Conservation (phyloP, 2,797 vertebrate species). For the Artibeus lituratus region DNA sequence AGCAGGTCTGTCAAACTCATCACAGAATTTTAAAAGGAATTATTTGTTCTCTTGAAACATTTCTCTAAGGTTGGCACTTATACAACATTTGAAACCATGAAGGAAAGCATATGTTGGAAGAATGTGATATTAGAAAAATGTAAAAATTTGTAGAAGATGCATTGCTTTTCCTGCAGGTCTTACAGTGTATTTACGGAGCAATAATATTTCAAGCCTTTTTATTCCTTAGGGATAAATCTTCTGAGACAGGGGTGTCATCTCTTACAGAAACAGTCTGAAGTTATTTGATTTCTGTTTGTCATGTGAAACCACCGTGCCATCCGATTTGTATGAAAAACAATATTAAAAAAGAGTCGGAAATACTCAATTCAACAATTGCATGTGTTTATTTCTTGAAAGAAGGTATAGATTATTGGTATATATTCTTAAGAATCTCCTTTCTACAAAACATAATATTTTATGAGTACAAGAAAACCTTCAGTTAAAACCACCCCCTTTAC, state of each 20-base stretch:
- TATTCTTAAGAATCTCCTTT: neutral
- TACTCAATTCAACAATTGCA: neutral
- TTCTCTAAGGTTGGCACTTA: neutral
- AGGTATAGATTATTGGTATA: neutral
- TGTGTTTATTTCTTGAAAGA: neutral
- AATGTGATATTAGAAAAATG: conserved; percentile 18
- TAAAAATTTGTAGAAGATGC: conserved; percentile 8
- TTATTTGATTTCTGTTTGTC: neutral
- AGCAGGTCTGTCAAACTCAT: conserved; percentile 43
- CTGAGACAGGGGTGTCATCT: neutral
- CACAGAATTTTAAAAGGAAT: neutral
- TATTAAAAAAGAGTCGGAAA: neutral
- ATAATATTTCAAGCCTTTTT: conserved; percentile 36
- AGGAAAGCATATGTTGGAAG: conserved; percentile 24
- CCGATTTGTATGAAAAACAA: conserved; percentile 7
- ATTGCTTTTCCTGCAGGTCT: neutral
- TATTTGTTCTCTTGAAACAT: conserved; percentile 43
- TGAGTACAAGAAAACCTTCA: neutral
- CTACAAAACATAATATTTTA: neutral
- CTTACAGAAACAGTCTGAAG: neutral
- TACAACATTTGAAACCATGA: conserved; percentile 12
- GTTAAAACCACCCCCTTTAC: neutral
- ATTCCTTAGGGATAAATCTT: conserved; percentile 8
- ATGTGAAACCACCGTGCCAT: neutral
- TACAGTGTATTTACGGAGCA: conserved; percentile 20